Evolutionary conservation across 2,888 invertebrate species (phyloP), one percentile per base, ranked within the genome.

Genomic region (Sesia bembeciformis): DNA sequence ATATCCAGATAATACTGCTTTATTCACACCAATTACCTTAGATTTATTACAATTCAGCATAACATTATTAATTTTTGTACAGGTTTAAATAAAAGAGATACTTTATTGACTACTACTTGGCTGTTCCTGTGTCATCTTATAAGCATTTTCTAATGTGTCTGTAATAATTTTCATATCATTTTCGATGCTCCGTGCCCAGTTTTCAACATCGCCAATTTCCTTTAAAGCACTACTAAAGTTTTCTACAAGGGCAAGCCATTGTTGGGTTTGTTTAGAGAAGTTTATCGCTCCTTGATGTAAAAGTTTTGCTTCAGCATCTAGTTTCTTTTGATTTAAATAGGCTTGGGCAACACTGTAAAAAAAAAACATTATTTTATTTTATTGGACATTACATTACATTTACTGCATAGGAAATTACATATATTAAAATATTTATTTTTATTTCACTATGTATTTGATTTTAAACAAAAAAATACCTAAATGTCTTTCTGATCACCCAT

Each of bases 141-240:
- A 98, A 5, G 98, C 98, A 79, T 95, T 94, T 85, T 98, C 98
- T 60, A 99, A 90, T 38, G 98, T 97, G 64, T 94, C 95, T 4
- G 96, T 95, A 61, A 99, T 95, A 3, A 96, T 94, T 73, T 95
- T 93, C 94, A 99, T 97, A 78, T 99, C 99, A 58, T 94, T 94
- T 82, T 99, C 99, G 67, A 99, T 99, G 62, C 96, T 97, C 62
- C 95, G 93, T 0, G 99, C 97, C 99, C 99, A 99, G 78, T 98
- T 99, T 78, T 99, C 98, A 1, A 98, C 98, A 90, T 99, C 99
- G 0, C 99, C 99, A 54, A 99, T 93, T 90, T 99, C 99, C 91
- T 98, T 96, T 3, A 97, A 85, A 0, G 96, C 94, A 72, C 95
- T 93, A 67, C 96, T 96, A 70, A 97, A 96, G 59, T 94, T 94